These are phyloP conservation scores for Cataglyphis hispanica DNA, from an alignment of 1,140 invertebrate species.

Conservation along the genomic window DNA sequence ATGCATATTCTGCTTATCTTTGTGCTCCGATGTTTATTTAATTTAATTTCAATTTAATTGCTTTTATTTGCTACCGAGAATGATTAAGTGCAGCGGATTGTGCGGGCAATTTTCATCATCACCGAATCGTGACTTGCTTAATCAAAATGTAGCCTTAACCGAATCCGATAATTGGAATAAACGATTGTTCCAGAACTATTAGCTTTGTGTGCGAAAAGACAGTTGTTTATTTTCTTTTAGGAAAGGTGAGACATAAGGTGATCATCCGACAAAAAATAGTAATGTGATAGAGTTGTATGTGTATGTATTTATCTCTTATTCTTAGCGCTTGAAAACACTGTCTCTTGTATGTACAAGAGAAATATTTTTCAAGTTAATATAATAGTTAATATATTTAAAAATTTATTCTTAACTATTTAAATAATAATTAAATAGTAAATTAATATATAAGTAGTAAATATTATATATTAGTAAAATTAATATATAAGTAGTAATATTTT, in stretches of 20 bases:
- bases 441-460: neutral
- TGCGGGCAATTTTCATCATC: slow-evolving; percentile 9
- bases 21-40: slow-evolving; percentile 16
- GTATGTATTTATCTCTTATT: neutral
- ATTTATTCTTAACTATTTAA: neutral
- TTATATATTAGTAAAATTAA: too few relatives aligned
- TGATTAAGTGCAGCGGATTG: slow-evolving; percentile 18
- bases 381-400: neutral
- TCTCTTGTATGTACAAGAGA: neutral
- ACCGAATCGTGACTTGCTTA: neutral
- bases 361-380: neutral
- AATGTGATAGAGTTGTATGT: neutral
- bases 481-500: neutral
- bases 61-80: neutral
- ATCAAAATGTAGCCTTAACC: slow-evolving; percentile 5
- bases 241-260: neutral
- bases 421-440: too few relatives aligned
- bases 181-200: slow-evolving; percentile 13
- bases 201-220: neutral
- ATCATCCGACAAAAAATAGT: neutral
- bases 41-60: slow-evolving; percentile 28
- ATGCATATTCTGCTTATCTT: neutral
- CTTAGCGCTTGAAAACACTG: neutral
- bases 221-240: neutral
- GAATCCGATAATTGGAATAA: slow-evolving; percentile 30